Evolutionary conservation across 2,888 invertebrate genomes (phyloP), one percentile per base, ranked within the genome.

Genomic region (Gymnocheta viridis): DNA sequence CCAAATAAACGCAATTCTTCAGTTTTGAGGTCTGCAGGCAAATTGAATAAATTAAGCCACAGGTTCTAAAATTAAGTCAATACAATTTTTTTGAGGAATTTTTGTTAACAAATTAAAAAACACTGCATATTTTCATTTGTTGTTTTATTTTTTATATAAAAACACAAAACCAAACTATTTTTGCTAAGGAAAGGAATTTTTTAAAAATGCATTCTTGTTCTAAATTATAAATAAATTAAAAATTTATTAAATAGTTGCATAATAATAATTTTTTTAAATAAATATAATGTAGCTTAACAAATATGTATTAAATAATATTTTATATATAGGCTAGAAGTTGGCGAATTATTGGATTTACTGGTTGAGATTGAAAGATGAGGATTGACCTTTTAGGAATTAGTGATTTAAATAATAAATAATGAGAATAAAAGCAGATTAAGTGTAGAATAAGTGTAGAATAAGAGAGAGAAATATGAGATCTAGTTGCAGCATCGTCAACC

Each of bases 31-130:
- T 73, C 32, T 69, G 27, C n/a, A 67, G 62, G 60, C 67, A 81
- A 74, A 67, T 74, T 81, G 51, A 67, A 80, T 73, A 60, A 51
- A 35, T 72, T 60, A 60, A 44, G 67, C 74, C 51, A 69, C 74
- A 74, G 67, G 51, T 44, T 81, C 67, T 27, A 29, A 38, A 38
- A 64, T 64, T 54, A 24, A 47, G 64, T 76, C 64, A 32, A 44
- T 64, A 64, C n/a, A 41, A 64, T 27, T 41, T 44, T 62, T 35
- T 24, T n/a, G n/a, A 7, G 14, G 0, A 24, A 19, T 69, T 35
- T 35, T 2, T 27, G 10, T 32, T 4, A 38, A n/a, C n/a, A n/a
- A n/a, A n/a, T n/a, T 38, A 19, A 12, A 17, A 35, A 58, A 35
- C 5, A n/a, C 2, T 4, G 7, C 14, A 49, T 22, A 24, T 24